Evolutionary conservation across 1,140 invertebrate species (phyloP).

Genomic region (Asbolus verrucosus): DNA sequence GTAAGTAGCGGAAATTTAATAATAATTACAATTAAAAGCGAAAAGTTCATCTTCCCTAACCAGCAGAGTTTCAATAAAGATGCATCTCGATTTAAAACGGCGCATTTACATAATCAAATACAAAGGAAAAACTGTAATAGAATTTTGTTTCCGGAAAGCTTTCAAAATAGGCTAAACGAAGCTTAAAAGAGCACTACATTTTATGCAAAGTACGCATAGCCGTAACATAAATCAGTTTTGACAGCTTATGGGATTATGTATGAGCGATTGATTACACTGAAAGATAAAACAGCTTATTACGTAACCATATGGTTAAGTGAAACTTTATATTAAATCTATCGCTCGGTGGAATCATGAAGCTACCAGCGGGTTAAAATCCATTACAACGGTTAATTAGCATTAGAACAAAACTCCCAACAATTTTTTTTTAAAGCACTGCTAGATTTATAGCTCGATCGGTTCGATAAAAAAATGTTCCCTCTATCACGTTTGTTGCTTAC

Average conservation of each 20-base stretch:
- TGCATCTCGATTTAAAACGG: background rate
- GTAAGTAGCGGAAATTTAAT: background rate
- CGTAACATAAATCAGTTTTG: slow-evolving; percentile 49
- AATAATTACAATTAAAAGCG: background rate
- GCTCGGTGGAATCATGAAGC: slow-evolving; percentile 32
- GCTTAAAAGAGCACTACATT: slow-evolving; percentile 10
- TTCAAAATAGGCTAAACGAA: too few relatives aligned
- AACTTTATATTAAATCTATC: slow-evolving; percentile 41
- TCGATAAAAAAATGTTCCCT: background rate
- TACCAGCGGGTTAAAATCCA: background rate
- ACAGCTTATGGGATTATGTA: slow-evolving; percentile 51
- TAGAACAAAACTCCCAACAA: slow-evolving; percentile 12
- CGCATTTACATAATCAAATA: background rate
- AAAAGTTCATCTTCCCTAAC: too few relatives aligned
- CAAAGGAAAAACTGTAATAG: too few relatives aligned
- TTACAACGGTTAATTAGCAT: too few relatives aligned
- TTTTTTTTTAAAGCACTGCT: background rate
- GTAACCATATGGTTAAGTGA: slow-evolving; percentile 46
- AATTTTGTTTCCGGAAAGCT: too few relatives aligned
- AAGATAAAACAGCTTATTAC: slow-evolving; percentile 43
- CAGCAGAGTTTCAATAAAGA: background rate
- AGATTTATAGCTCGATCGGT: slow-evolving; percentile 24
- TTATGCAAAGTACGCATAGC: slow-evolving; percentile 37
- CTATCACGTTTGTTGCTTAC: background rate
- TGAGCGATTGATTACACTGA: slow-evolving; percentile 49